Base-by-base conservation (phyloP, 92 coral and sea anemone genomes). In the Zoanthus gigantus region DNA sequence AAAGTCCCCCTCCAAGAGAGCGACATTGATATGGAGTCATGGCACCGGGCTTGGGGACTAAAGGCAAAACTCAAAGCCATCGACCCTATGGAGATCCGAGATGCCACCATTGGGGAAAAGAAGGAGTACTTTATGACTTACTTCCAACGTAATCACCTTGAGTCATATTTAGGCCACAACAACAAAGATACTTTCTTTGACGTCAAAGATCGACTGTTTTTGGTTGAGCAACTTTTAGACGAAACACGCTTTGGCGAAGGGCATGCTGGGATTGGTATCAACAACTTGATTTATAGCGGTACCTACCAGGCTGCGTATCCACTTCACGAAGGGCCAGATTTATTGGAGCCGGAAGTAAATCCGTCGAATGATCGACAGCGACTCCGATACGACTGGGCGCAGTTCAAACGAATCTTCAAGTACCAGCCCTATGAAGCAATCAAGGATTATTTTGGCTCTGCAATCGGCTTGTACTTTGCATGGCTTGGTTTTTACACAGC, bases 401-500 rank as follows among this genome's bases (percentile, higher is more conserved):
- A 93, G 58, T 93, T 96, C 86, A 93, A 95, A 32, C 90, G 96
- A 4, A 63, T 92, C 76, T 83, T 77, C 72, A 96, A 96, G 90
- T 90, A 91, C 72, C 99, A 96, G 87, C 99, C 99, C 65, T 93
- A 95, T 77, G 92, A 84, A 67, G 85, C 87, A 47, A 92, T 96
- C 78, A 95, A 93, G 88, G 86, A 84, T 86, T 96, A 96, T 91
- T 93, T 96, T 72, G 98, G 99, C 50, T 93, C 97, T 12, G 95
- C 94, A 82, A 85, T 91, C 66, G 94, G 92, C 44, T 52, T 95
- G 69, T 95, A 95, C 87, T 96, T 96, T 77, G 95, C 98, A 4
- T 95, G 98, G 98, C 90, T 96, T 18, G 99, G 99, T 10, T 96
- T 96, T 75, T 96, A 93, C 93, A 92, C 96, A 10, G 94, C 95